Conservation (phyloP, 2,113 vertebrate genomes). For the Coreoperca whiteheadi region DNA sequence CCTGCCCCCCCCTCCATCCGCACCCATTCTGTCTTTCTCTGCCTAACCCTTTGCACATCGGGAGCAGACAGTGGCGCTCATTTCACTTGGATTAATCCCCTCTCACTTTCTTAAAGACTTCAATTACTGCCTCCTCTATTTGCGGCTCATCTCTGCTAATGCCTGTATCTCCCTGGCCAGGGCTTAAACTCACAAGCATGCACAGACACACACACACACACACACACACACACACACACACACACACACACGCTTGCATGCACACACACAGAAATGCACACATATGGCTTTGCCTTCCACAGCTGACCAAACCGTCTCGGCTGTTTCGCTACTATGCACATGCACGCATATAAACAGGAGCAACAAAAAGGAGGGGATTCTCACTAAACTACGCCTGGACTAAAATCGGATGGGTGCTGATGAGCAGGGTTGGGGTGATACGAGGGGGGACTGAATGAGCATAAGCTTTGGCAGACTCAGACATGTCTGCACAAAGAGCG, state of each 20-base stretch:
- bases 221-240: conserved; percentile 13
- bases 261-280: background rate
- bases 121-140: conserved; percentile 83
- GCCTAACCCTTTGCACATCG: conserved; percentile 58
- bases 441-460: conserved; percentile 55
- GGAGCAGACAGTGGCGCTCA: conserved; percentile 77
- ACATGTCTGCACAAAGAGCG: conserved; percentile 68
- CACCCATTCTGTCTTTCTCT: conserved; percentile 51
- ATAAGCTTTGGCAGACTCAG: conserved; percentile 74
- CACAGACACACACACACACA: conserved; percentile 24
- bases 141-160: conserved; percentile 81
- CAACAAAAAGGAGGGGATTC: conserved; percentile 40
- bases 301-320: conserved; percentile 33
- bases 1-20: conserved; percentile 46
- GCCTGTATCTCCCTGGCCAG: conserved; percentile 81
- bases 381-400: conserved; percentile 36
- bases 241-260: conserved; percentile 9
- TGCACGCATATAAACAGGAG: conserved; percentile 21
- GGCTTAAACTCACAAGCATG: conserved; percentile 67
- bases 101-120: conserved; percentile 85
- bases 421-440: conserved; percentile 41
- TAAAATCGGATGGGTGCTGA: conserved; percentile 49
- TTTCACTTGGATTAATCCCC: conserved; percentile 81
- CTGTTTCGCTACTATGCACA: conserved; percentile 11
- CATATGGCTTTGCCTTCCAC: conserved; percentile 33